phyloP scores from a whole-genome alignment of 2,113 vertebrate species.

The Rhizomys pruinosus region DNA sequence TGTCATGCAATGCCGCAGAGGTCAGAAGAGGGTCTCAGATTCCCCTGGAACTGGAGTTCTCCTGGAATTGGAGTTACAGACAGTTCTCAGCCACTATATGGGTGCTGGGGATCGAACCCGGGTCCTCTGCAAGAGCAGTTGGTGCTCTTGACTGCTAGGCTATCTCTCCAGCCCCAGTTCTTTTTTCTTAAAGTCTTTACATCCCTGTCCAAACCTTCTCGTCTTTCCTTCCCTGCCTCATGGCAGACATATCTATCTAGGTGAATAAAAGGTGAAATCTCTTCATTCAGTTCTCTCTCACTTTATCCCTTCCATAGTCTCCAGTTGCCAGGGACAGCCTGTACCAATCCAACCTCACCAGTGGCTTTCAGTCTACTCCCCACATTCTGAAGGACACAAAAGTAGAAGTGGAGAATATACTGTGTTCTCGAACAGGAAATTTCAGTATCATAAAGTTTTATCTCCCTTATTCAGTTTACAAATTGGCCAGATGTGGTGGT shows the following conservation, averaged over 20 bases:
- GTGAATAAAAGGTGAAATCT: conserved; percentile 9
- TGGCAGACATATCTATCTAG: background rate
- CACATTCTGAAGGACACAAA: background rate
- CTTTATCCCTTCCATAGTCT: background rate
- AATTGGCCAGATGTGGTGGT: background rate
- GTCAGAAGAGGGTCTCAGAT: too few species aligned
- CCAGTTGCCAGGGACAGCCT: background rate
- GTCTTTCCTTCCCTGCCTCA: background rate
- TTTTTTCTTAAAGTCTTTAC: conserved; percentile 7
- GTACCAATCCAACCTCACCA: background rate
- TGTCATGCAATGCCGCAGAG: too few species aligned
- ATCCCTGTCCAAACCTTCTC: background rate
- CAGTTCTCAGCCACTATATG: too few species aligned
- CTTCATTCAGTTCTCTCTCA: background rate
- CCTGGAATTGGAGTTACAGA: too few species aligned
- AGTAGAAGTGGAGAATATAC: background rate
- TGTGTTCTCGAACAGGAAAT: conserved; percentile 26
- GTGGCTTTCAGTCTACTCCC: background rate
- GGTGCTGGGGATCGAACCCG: too few species aligned
- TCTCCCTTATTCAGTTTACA: background rate
- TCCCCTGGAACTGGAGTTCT: too few species aligned
- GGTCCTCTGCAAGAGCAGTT: too few species aligned
- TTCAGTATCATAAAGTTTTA: background rate
- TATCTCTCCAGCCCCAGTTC: too few species aligned
- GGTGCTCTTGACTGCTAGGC: too few species aligned